Evolutionary conservation across 2,797 vertebrate genomes (phyloP).

Genomic region (Macropodus opercularis): DNA sequence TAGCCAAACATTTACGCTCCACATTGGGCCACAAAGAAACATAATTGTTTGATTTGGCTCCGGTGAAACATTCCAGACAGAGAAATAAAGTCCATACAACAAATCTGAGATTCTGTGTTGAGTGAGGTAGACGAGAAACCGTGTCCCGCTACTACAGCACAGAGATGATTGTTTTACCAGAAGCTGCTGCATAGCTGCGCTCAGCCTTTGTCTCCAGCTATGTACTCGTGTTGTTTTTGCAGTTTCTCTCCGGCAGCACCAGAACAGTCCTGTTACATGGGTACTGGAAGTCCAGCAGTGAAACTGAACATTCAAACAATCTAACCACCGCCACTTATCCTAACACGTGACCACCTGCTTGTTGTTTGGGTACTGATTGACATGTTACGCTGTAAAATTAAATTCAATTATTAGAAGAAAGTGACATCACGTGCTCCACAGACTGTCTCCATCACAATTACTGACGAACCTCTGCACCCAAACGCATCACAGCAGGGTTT

Average conservation of each 20-base stretch:
- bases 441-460: background rate
- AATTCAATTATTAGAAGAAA: too few relatives aligned
- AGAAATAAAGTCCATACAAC: slow-evolving; percentile 24
- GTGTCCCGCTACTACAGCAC: slow-evolving; percentile 24
- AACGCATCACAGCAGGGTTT: slow-evolving; percentile 13
- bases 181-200: slow-evolving; percentile 20
- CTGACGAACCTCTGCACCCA: background rate
- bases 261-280: background rate
- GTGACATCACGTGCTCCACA: too few relatives aligned
- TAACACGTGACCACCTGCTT: background rate
- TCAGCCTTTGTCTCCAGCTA: slow-evolving; percentile 14
- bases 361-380: background rate
- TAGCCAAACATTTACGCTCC: slow-evolving; percentile 50
- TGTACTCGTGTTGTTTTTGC: slow-evolving; percentile 4
- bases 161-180: slow-evolving; percentile 61
- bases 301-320: slow-evolving; percentile 7
- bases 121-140: slow-evolving; percentile 20
- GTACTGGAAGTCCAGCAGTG: slow-evolving; percentile 1
- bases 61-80: slow-evolving; percentile 53
- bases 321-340: too few relatives aligned
- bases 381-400: too few relatives aligned
- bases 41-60: slow-evolving; percentile 64
- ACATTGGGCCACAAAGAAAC: slow-evolving; percentile 18
- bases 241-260: background rate
- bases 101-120: slow-evolving; percentile 17